These are phyloP conservation scores for Microctonus aethiopoides DNA, from an alignment of 2,888 invertebrate genomes.

Conservation along the genomic window DNA sequence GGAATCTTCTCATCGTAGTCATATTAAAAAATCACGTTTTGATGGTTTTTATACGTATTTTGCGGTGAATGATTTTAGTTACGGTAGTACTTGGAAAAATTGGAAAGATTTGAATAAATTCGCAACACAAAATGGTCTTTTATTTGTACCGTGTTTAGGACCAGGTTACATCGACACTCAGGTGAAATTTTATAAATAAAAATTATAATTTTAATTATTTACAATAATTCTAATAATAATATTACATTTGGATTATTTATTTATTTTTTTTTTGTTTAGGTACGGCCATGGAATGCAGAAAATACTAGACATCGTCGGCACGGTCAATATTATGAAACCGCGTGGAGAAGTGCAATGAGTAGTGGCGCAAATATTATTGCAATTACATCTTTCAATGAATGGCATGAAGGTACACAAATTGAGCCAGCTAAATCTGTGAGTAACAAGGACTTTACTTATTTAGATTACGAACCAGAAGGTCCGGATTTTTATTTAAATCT, in stretches of 20 bases:
- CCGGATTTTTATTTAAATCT: constrained; percentile 74
- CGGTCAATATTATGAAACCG: constrained; percentile 74
- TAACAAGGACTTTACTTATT: constrained; percentile 66
- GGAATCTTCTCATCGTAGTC: constrained; percentile 69
- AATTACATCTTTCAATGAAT: constrained; percentile 80
- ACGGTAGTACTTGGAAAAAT: constrained; percentile 74
- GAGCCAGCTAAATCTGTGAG: constrained; percentile 72
- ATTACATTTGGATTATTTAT: neutral
- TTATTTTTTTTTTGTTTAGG: constrained; percentile 45
- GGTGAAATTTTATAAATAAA: constrained; percentile 52
- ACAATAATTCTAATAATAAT: neutral
- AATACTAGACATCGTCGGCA: constrained; percentile 70
- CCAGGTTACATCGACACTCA: constrained; percentile 78
- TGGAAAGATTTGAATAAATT: constrained; percentile 71
- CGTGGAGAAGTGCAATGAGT: constrained; percentile 73
- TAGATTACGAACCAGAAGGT: constrained; percentile 73
- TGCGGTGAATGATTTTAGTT: constrained; percentile 75
- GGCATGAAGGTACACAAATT: constrained; percentile 82
- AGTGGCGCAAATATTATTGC: constrained; percentile 71
- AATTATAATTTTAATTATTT: neutral
- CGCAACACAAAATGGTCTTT: constrained; percentile 71
- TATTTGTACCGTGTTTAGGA: constrained; percentile 77
- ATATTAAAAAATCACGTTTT: constrained; percentile 69
- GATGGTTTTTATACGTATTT: constrained; percentile 76
- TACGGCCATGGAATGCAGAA: constrained; percentile 72